Conservation (phyloP, 2,797 vertebrate genomes). For the Pelodytes ibericus region DNA sequence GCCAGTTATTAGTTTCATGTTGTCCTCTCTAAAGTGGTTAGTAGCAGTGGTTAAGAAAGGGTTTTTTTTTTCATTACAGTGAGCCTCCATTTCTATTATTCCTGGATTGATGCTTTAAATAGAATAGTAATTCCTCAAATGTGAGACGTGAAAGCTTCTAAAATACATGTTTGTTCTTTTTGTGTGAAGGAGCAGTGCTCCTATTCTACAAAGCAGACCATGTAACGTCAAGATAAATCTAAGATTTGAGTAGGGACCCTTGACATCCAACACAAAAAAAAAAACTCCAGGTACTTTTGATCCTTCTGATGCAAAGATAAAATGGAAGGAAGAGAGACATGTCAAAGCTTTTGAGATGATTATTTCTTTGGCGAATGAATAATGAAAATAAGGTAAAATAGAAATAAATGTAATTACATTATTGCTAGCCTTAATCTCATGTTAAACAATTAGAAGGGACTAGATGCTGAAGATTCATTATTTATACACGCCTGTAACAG, state of each 20-base stretch:
- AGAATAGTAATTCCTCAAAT: constrained; percentile 8
- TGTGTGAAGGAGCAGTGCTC: background rate
- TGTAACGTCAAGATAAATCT: background rate
- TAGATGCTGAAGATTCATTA: constrained; percentile 15
- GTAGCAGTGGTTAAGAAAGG: too few species aligned
- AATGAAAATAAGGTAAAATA: background rate
- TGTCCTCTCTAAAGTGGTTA: too few species aligned
- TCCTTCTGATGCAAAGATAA: background rate
- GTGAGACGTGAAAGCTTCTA: background rate
- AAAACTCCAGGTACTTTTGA: background rate
- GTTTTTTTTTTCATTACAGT: background rate
- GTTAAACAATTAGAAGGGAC: constrained; percentile 22
- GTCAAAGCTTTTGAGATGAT: background rate
- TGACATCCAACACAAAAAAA: background rate
- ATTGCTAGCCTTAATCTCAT: constrained; percentile 10
- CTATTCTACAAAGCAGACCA: background rate
- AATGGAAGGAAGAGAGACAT: background rate
- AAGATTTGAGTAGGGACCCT: background rate
- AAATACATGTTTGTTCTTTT: constrained; percentile 28
- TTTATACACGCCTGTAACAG: background rate
- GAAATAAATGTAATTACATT: constrained; percentile 26
- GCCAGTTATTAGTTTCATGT: too few species aligned
- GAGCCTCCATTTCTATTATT: background rate
- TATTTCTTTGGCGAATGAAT: constrained; percentile 13
- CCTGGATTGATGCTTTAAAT: background rate